Percentiles rank a stretch among this genome's conserved stretches.
Conservation (phyloP, 2,888 invertebrate genomes). For the Ptychoptera albimana region DNA sequence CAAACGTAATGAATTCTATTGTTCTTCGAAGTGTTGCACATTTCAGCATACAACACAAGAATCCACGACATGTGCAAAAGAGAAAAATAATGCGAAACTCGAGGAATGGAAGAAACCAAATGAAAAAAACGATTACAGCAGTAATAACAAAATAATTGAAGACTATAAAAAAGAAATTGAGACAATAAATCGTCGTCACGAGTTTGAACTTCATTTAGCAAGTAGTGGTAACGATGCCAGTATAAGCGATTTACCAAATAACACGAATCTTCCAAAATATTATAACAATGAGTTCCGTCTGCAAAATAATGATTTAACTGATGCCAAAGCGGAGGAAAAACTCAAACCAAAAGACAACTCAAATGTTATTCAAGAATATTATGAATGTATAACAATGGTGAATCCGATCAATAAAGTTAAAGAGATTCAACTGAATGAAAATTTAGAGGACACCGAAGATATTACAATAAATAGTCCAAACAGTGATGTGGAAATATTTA, state of each 20-base stretch:
- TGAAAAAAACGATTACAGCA: neutral
- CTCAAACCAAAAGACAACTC: neutral
- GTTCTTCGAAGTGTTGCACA: slow-evolving; percentile 26
- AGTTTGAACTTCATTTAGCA: slow-evolving; percentile 2
- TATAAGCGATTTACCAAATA: neutral
- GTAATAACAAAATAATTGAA: slow-evolving; percentile 8
- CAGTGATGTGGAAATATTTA: neutral
- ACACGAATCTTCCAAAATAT: neutral
- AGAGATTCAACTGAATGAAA: neutral
- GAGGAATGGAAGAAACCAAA: neutral
- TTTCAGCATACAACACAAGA: slow-evolving; percentile 12
- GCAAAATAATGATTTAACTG: neutral
- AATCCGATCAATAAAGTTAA: neutral
- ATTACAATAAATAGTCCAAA: neutral
- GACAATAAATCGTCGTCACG: slow-evolving; percentile 7
- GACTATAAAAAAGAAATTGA: slow-evolving; percentile 9
- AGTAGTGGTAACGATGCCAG: neutral
- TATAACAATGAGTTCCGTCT: neutral
- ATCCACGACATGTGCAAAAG: neutral
- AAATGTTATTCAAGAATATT: neutral
- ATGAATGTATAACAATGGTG: neutral
- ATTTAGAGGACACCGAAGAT: neutral
- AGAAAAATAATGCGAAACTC: neutral
- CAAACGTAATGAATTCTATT: slow-evolving; percentile 17
- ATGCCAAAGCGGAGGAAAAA: neutral